Evolutionary conservation across 1,140 invertebrate genomes (phyloP), one percentile per base, ranked within the genome.

Genomic region (Delia radicum): DNA sequence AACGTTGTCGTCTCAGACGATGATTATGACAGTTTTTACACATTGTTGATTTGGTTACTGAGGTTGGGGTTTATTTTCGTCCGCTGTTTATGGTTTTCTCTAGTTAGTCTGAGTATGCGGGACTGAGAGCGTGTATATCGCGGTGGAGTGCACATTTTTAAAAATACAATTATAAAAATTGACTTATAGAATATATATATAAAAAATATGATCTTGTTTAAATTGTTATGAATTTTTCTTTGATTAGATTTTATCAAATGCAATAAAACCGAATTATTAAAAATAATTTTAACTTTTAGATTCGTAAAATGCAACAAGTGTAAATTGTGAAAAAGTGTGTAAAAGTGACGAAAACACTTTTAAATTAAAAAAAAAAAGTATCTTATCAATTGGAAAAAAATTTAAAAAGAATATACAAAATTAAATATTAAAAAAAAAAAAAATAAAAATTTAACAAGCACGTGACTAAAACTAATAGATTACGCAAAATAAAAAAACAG

Each of bases 1-100:
- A 29, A 67, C 65, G 65, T 69, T 33, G 65, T 33, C 29, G 65
- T 69, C 65, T 69, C 29, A 31, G 65, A 69, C 65, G 65, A 69
- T 69, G 65, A 33, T 69, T 69, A 69, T 69, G 65, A 69, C 65
- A 69, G 65, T 69, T 69, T 69, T 69, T 69, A 69, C 65, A 69
- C 65, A 69, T 69, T 69, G 65, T 69, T 69, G 65, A 69, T 69
- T 69, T 24, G 65, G 29, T 69, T n/a, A n/a, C n/a, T 69, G 65
- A 69, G 72, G 72, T 73, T 73, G 72, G 72, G 72, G 72, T 73
- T 73, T 73, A 73, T 73, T 73, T 73, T 55, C 55, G 72, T 73
- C 48, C 72, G 42, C 42, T 73, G 24, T 46, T 69, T 61, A 28
- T 73, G 37, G 37, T 73, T 5, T 48, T 48, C 72, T 61, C 42